Base-by-base conservation (phyloP, 2,113 vertebrate species). In the Eonycteris spelaea region DNA sequence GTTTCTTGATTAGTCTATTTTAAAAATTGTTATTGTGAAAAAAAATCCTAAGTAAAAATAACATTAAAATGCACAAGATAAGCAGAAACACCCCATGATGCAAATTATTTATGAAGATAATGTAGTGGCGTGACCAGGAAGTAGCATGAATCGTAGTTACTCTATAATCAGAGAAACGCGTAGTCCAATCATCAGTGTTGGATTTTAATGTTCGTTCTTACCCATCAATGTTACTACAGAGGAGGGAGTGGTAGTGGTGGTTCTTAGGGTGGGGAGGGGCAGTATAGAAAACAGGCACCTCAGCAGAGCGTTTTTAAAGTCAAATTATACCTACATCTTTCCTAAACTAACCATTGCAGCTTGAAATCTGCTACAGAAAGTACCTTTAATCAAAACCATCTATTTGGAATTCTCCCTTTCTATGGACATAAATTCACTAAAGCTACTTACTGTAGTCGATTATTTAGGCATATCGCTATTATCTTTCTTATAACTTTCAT, bases 1-100 rank as follows among this genome's bases (percentile, higher is more conserved):
- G 94, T 97, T 96, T 96, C 97, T 96, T 98, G 82, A 96, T 97
- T 97, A 97, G 95, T 85, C 97, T 98, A 84, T 78, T 98, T 97
- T 48, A 94, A 98, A 98, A 95, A 57, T 63, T 91, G 78, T 63
- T 94, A 55, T 83, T 97, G 83, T 91, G 89, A 85, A 92, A 55
- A 35, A 87, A 73, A 92, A 59, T 13, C 73, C 91, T 75, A 87
- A 73, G 95, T 95, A 96, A 97, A 98, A 98, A 78, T 95, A 97
- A 65, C 95, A 96, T 82, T 94, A 86, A 94, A 96, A 87, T 14
- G 2, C 95, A 97, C 77, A 98, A 97, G 89, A 96, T 94, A 98
- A 95, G 95, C 95, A 97, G 65, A 94, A 96, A 94, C n/a, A 74
- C n/a, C 90, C 91, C 78, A 94, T 35, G 79, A 93, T 90, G 30